Percentiles rank a stretch among this genome's conserved stretches.
Conservation (phyloP, 2,888 invertebrate species). For the Oligia strigilis region DNA sequence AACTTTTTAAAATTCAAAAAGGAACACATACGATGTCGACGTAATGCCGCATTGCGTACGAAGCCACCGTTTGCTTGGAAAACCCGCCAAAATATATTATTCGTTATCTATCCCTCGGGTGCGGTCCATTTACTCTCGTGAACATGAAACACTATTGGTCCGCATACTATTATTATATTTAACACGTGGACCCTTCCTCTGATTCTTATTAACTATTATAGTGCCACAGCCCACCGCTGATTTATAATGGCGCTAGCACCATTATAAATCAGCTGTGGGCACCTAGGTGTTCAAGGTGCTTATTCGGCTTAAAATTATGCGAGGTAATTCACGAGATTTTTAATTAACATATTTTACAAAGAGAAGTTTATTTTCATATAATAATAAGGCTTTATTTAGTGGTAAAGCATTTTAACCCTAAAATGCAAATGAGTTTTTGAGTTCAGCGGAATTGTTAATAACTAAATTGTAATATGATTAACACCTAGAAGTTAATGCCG, state of each 20-base stretch:
- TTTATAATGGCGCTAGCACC: conserved; percentile 40
- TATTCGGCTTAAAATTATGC: conserved; percentile 12
- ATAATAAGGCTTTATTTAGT: conserved; percentile 17
- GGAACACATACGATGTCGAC: conserved; percentile 60
- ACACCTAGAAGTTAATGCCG: conserved; percentile 28
- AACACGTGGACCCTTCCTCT: conserved; percentile 57
- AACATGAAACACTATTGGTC: conserved; percentile 75
- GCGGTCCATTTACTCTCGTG: conserved; percentile 73
- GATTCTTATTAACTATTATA: conserved; percentile 55
- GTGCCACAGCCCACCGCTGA: conserved; percentile 31
- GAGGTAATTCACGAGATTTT: conserved; percentile 13
- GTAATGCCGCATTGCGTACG: conserved; percentile 69
- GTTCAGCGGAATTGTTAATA: conserved; percentile 10
- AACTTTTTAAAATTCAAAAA: conserved; percentile 68
- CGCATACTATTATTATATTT: conserved; percentile 76
- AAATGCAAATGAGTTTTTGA: conserved; percentile 35
- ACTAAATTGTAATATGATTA: conserved; percentile 40
- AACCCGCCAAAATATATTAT: conserved; percentile 86
- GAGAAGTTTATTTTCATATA: conserved; percentile 29
- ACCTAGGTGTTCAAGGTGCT: conserved; percentile 15
- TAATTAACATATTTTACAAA: conserved; percentile 29
- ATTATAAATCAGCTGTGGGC: no score
- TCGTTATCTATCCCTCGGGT: conserved; percentile 84
- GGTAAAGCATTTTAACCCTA: not conserved
- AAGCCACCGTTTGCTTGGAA: conserved; percentile 74